Evolutionary conservation across 2,113 vertebrate genomes (phyloP), one percentile per base, ranked within the genome.

Genomic region (Engraulis encrasicolus): DNA sequence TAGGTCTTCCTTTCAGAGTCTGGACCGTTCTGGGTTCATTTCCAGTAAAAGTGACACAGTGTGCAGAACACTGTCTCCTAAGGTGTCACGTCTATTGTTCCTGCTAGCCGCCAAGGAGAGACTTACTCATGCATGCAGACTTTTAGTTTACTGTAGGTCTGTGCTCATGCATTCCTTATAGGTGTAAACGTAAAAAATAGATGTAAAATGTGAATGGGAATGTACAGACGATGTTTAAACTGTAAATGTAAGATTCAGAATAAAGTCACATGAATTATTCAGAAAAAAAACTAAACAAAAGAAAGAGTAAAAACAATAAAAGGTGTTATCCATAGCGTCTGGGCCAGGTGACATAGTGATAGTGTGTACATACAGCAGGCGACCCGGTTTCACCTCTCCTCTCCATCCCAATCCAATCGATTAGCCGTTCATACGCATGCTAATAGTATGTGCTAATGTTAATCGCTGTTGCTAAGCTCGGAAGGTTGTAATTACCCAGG

Each of bases 41-140:
- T n/a, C 31, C 12, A 15, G 15, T 31, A 17, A 11, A 31, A 31
- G 23, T 14, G 48, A 66, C n/a, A 37, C n/a, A n/a, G n/a, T n/a
- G n/a, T n/a, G 81, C 36, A 74, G 58, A 45, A 54, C 66, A 36
- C 23, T 74, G 38, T 37, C 81, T 48, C 20, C 0, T 27, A 6
- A 19, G 3, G 71, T 78, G 83, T 88, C 78, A 31, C 17, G 71
- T 85, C n/a, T 23, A 27, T 74, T 14, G n/a, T n/a, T n/a, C n/a
- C 31, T 23, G 14, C n/a, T n/a, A 74, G 82, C 40, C n/a, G 49
- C 18, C 20, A 23, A 31, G 58, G 49, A 40, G 61, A 58, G 52
- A 18, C 74, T 81, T 78, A 17, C 80, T 89, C 88, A 90, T 92
- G 90, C 91, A 91, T 91, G 86, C 90, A n/a, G n/a, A n/a, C n/a